Percentiles rank a stretch among this genome's conserved stretches.
These are phyloP conservation scores for Trachelus iudaicus DNA, from an alignment of 2,888 invertebrate species.

Conservation along the genomic window DNA sequence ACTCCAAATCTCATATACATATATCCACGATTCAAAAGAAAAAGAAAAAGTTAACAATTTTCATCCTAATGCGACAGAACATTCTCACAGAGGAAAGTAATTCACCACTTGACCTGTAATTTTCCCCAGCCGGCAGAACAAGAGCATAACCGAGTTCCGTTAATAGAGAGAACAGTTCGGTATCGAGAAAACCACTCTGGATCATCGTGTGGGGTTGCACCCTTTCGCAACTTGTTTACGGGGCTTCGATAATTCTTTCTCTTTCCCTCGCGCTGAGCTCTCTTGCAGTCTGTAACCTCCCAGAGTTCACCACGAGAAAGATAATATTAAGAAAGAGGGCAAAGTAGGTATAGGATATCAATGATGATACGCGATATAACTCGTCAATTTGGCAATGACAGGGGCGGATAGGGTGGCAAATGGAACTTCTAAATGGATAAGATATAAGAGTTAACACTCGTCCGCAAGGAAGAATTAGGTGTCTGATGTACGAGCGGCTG, in stretches of 20 bases:
- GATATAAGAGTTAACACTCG: constrained; percentile 50
- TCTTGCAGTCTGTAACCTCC: not conserved
- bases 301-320: not conserved
- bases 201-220: constrained; percentile 5
- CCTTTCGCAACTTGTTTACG: constrained; percentile 6
- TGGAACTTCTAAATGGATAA: constrained; percentile 58
- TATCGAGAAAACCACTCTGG: constrained; percentile 29
- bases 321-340: not conserved
- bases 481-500: constrained; percentile 50
- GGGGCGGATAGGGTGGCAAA: constrained; percentile 38
- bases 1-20: not conserved
- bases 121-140: not conserved
- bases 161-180: constrained; percentile 21
- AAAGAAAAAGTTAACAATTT: not conserved
- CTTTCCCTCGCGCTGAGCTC: not conserved
- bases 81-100: not conserved
- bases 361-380: constrained; percentile 37
- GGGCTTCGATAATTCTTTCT: not conserved
- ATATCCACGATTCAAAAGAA: not conserved
- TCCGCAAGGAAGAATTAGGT: constrained; percentile 45
- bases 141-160: constrained; percentile 20
- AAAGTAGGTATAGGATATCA: constrained; percentile 28
- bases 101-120: constrained; percentile 1
- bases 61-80: not conserved
- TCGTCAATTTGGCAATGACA: constrained; percentile 52